These are phyloP conservation scores for Paralichthys olivaceus DNA, from an alignment of 2,113 vertebrate genomes.

Conservation along the genomic window DNA sequence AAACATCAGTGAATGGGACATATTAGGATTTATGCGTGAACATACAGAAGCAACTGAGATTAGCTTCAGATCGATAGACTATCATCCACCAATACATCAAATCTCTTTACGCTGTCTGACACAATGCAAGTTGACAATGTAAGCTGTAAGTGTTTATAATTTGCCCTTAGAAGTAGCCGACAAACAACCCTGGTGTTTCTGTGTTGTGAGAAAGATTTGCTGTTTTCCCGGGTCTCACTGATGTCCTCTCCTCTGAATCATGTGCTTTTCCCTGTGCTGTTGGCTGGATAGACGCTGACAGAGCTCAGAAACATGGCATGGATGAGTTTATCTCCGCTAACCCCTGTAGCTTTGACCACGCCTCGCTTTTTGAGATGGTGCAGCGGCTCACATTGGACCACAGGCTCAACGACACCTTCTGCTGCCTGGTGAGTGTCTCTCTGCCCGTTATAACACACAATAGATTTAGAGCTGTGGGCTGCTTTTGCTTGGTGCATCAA, in stretches of 20 bases:
- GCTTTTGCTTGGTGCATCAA: background rate
- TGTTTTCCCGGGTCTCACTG: conserved; percentile 66
- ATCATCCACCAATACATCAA: conserved; percentile 66
- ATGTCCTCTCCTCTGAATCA: conserved; percentile 76
- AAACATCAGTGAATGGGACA: conserved; percentile 53
- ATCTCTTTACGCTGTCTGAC: conserved; percentile 81
- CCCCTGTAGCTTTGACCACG: conserved; percentile 99
- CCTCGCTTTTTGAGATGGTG: conserved; percentile 99
- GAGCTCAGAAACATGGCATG: conserved; percentile 99
- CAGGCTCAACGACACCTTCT: conserved; percentile 99
- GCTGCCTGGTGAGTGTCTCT: conserved; percentile 94
- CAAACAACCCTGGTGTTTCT: conserved; percentile 61
- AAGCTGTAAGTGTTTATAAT: conserved; percentile 84
- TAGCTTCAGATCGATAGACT: conserved; percentile 63
- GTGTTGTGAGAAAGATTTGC: conserved; percentile 62
- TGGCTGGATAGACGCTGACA: conserved; percentile 99
- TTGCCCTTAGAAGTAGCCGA: conserved; percentile 80
- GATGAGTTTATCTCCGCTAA: conserved; percentile 99
- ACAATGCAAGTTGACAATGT: conserved; percentile 99
- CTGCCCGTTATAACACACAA: background rate
- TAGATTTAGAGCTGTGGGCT: background rate
- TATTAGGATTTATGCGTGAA: conserved; percentile 74
- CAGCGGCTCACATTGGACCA: conserved; percentile 99
- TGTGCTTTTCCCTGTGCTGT: conserved; percentile 93
- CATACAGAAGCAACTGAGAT: conserved; percentile 67